Evolutionary conservation across 1,140 invertebrate species (phyloP).

Genomic region (Bombus waltoni): DNA sequence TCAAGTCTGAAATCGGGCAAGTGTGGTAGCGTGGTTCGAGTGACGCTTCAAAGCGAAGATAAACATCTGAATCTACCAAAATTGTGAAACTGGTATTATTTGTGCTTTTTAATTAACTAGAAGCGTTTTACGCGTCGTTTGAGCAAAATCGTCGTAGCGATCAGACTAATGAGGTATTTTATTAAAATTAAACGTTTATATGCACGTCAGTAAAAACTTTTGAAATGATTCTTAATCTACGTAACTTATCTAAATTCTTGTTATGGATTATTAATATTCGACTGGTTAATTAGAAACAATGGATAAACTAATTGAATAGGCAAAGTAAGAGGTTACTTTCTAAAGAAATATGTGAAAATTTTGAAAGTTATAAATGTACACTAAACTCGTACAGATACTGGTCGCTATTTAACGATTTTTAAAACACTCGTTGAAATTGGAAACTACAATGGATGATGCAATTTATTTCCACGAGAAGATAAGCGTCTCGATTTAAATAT

Average conservation of each 20-base stretch:
- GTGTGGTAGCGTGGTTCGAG: background rate
- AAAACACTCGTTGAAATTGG: background rate
- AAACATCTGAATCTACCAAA: background rate
- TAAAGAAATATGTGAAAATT: slow-evolving; percentile 1
- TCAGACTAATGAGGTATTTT: background rate
- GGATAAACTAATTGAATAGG: background rate
- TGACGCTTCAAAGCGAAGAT: background rate
- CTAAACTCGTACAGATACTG: background rate
- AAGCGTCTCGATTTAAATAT: background rate
- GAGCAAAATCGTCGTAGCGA: background rate
- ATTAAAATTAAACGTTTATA: background rate
- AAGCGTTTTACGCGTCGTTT: background rate
- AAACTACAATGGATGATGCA: background rate
- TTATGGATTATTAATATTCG: background rate
- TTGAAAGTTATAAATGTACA: background rate
- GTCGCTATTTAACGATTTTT: background rate
- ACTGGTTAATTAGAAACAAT: slow-evolving; percentile 1
- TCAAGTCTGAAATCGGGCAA: background rate
- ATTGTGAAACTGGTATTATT: background rate
- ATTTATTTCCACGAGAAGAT: background rate
- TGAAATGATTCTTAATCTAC: background rate
- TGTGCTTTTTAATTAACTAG: too few relatives aligned
- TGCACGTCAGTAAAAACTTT: background rate
- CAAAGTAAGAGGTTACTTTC: background rate
- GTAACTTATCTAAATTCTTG: background rate